Evolutionary conservation across 2,797 vertebrate species (phyloP).

Genomic region (Vireo griseus): DNA sequence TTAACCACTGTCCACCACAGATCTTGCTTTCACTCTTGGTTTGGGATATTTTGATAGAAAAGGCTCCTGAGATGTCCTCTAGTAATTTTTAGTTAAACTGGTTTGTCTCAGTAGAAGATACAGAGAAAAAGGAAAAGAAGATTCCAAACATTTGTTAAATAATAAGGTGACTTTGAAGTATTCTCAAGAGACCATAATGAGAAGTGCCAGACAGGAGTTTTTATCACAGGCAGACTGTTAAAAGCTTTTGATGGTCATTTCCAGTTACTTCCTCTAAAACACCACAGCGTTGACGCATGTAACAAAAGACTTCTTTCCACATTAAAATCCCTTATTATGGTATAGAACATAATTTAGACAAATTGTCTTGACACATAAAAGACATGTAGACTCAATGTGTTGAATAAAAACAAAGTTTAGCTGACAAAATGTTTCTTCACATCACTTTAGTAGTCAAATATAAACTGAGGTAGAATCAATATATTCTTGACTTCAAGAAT

Average conservation of each 20-base stretch:
- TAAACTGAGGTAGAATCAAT: not conserved
- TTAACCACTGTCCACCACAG: not conserved
- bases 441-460: not conserved
- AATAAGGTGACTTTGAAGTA: not conserved
- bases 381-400: not conserved
- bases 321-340: not conserved
- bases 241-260: not conserved
- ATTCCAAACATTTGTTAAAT: not conserved
- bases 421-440: not conserved
- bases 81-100: not conserved
- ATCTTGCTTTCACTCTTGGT: not conserved
- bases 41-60: not conserved
- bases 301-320: not conserved
- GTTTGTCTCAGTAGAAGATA: not conserved
- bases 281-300: not conserved
- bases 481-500: not conserved
- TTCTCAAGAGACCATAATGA: not conserved
- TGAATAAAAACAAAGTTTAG: not conserved
- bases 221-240: not conserved
- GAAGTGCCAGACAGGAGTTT: not conserved
- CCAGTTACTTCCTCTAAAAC: not conserved
- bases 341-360: not conserved
- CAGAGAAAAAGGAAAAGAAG: fast-evolving
- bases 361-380: not conserved
- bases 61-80: not conserved